Evolutionary conservation across 2,113 vertebrate genomes (phyloP), one percentile per base, ranked within the genome.

Genomic region (Myxocyprinus asiaticus): DNA sequence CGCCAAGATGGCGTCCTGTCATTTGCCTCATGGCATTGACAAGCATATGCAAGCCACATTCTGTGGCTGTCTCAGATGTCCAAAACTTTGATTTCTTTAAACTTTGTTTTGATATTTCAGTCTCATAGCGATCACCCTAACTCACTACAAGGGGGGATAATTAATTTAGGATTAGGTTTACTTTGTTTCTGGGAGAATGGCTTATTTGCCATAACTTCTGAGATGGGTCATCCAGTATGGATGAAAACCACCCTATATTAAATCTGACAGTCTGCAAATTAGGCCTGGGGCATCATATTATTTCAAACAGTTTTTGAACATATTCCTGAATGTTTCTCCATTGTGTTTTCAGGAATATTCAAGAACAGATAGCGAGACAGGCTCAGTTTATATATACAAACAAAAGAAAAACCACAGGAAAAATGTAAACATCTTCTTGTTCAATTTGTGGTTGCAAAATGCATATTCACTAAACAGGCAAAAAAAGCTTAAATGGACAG

Each of bases 211-310:
- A 4, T 63, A 9, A 63, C 3, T 63, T 63, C 6, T 42, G 10
- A 11, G 10, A 22, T 22, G 5, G 55, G 55, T 9, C 45, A 42
- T 8, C 7, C 7, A 5, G 44, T 22, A 63, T 51, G 17, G 45
- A 75, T 75, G 22, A 75, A 63, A 75, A 42, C 11, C 7, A 0
- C 5, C 15, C 44, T 33, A 75, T 63, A 63, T 75, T 63, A 58
- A 14, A 17, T 63, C 45, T 74, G 71, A 63, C 56, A 33, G 44
- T 50, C 15, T 74, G 45, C 17, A 48, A 62, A 22, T 50, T 2
- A 61, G 15, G 43, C 53, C n/a, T 2, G 7, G 53, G 53, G 53
- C 3, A 48, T 6, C 9, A 2, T 12, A 22, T 68, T 4, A 72
- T 10, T 59, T 55, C 14, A 71, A 22, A 74, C 7, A 9, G 45